Evolutionary conservation across 2,888 invertebrate species (phyloP).

Genomic region (Ctena decussata): DNA sequence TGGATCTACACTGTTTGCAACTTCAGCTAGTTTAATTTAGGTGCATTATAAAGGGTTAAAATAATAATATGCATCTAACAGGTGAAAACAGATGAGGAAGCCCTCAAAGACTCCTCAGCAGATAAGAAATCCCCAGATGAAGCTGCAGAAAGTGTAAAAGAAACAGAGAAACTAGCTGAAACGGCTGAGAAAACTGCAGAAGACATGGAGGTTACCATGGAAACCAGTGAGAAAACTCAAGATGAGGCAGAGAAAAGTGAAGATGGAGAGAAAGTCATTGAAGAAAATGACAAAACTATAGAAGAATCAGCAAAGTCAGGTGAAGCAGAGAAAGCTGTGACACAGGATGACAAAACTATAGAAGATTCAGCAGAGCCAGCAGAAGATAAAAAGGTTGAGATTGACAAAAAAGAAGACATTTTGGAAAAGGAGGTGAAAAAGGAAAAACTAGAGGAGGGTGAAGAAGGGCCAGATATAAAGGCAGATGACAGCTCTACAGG

Average conservation of each 20-base stretch:
- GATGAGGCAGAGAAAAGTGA: too few species aligned
- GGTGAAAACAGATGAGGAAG: too few species aligned
- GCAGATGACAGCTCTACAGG: neutral
- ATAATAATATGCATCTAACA: too few species aligned
- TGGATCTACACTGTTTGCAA: too few species aligned
- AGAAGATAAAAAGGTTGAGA: constrained; percentile 14
- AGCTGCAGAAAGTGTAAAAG: neutral
- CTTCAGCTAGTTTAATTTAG: too few species aligned
- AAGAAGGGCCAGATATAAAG: too few species aligned
- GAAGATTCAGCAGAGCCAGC: too few species aligned
- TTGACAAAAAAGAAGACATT: neutral
- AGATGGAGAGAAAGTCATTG: neutral
- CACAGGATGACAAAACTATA: neutral
- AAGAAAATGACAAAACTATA: constrained; percentile 4
- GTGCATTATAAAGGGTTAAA: too few species aligned
- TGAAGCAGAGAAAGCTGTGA: neutral
- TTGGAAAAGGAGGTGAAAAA: neutral
- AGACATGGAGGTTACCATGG: too few species aligned
- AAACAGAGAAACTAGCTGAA: neutral
- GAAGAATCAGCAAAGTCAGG: neutral
- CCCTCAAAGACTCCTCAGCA: too few species aligned
- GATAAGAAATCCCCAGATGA: neutral
- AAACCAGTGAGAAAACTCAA: too few species aligned
- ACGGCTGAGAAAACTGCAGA: neutral
- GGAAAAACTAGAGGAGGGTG: neutral